Evolutionary conservation across 2,888 invertebrate genomes (phyloP).

Genomic region (Caenorhabditis sp.): DNA sequence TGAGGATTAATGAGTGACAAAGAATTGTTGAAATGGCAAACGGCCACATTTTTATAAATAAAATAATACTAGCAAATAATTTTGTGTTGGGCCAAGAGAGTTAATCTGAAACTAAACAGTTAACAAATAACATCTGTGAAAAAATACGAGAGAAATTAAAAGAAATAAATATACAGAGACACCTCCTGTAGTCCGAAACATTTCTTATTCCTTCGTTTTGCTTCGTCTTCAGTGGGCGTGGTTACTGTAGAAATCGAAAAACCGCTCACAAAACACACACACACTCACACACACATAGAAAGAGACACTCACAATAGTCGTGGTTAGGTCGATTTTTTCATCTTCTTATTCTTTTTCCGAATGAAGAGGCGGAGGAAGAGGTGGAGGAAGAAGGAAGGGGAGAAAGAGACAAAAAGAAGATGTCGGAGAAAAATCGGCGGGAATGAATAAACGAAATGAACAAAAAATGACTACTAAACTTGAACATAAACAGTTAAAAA

Average conservation of each 20-base stretch:
- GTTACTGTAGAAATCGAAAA: slow-evolving; percentile 34
- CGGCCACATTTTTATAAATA: background rate
- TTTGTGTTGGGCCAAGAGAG: slow-evolving; percentile 30
- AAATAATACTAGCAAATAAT: background rate
- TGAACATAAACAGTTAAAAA: background rate
- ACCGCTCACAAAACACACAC: background rate
- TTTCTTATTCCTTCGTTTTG: slow-evolving; percentile 38
- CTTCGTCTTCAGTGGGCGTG: slow-evolving; percentile 45
- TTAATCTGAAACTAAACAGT: slow-evolving; percentile 19
- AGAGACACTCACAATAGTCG: background rate
- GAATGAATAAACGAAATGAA: background rate
- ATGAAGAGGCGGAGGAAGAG: background rate
- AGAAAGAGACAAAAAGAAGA: slow-evolving; percentile 7
- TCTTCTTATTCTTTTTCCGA: slow-evolving; percentile 18
- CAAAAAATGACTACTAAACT: background rate
- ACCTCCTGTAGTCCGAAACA: slow-evolving; percentile 43
- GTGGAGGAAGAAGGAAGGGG: slow-evolving; percentile 26
- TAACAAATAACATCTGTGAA: background rate
- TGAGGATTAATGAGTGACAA: background rate
- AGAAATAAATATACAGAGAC: slow-evolving; percentile 23
- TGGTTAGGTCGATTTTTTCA: background rate
- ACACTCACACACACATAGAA: background rate
- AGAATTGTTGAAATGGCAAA: background rate
- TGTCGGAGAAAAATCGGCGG: background rate
- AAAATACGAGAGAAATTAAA: background rate